Evolutionary conservation across 2,888 invertebrate genomes (phyloP).

Genomic region (Callimorpha dominula): DNA sequence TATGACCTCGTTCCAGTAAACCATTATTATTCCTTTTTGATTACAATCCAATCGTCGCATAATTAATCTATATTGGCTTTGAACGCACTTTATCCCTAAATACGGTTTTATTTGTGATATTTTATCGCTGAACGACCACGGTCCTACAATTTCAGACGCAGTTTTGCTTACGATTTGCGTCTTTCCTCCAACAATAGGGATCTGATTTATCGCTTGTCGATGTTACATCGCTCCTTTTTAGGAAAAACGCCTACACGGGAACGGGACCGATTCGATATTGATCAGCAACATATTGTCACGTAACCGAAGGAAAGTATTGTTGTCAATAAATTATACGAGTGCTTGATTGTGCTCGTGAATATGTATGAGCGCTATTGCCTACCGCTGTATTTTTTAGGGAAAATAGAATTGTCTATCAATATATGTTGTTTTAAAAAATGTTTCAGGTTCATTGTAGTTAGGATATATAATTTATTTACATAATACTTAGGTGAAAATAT

Average conservation of each 20-base stretch:
- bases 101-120: slow-evolving; percentile 52
- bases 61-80: slow-evolving; percentile 41
- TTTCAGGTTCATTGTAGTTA: background rate
- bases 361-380: slow-evolving; percentile 34
- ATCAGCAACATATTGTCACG: slow-evolving; percentile 52
- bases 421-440: slow-evolving; percentile 31
- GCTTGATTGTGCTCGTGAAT: slow-evolving; percentile 50
- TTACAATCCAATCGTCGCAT: slow-evolving; percentile 43
- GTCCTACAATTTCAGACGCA: slow-evolving; percentile 56
- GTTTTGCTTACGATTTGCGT: slow-evolving; percentile 70
- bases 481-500: too few species aligned
- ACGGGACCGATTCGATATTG: slow-evolving; percentile 60
- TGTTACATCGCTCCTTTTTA: slow-evolving; percentile 65
- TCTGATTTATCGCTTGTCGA: slow-evolving; percentile 69
- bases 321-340: slow-evolving; percentile 50
- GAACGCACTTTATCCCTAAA: slow-evolving; percentile 34
- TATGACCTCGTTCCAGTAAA: slow-evolving; percentile 10
- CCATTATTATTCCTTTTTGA: slow-evolving; percentile 25
- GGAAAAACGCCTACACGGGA: slow-evolving; percentile 62
- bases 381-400: slow-evolving; percentile 13
- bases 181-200: slow-evolving; percentile 67
- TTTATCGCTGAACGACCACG: slow-evolving; percentile 52
- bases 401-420: slow-evolving; percentile 25
- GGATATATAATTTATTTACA: too few species aligned
- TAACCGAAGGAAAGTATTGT: slow-evolving; percentile 49